These are phyloP conservation scores for Pempheris klunzingeri DNA, from an alignment of 2,797 vertebrate genomes.

Conservation along the genomic window DNA sequence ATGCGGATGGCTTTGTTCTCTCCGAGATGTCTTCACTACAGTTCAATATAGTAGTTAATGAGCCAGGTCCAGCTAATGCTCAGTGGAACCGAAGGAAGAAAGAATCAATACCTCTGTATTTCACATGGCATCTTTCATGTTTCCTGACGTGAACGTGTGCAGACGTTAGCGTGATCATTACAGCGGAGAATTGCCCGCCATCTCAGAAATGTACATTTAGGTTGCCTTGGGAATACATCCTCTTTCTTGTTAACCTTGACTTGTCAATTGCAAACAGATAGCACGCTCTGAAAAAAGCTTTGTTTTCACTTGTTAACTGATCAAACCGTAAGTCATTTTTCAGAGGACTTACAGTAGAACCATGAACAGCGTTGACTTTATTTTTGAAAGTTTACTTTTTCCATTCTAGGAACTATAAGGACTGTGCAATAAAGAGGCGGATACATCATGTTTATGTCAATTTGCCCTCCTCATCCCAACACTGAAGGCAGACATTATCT, in stretches of 20 bases:
- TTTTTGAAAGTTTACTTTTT: too few relatives aligned
- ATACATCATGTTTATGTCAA: too few relatives aligned
- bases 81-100: conserved; percentile 17
- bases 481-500: background rate
- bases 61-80: conserved; percentile 46
- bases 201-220: background rate
- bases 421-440: too few relatives aligned
- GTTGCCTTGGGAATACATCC: background rate
- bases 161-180: background rate
- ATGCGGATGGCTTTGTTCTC: conserved; percentile 8
- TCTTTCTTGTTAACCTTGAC: background rate
- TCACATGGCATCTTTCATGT: conserved; percentile 20
- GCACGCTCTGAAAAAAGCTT: too few relatives aligned
- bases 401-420: too few relatives aligned
- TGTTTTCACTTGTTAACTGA: too few relatives aligned
- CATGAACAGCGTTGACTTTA: background rate
- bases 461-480: too few relatives aligned
- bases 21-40: conserved; percentile 22
- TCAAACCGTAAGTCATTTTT: too few relatives aligned
- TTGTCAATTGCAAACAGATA: background rate
- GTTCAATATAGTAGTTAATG: conserved; percentile 59
- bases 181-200: background rate
- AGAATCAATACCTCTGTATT: conserved; percentile 32
- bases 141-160: conserved; percentile 11
- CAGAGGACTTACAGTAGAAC: background rate